Base-by-base conservation (phyloP, 2,888 invertebrate genomes). In the Carterocephalus palaemon region DNA sequence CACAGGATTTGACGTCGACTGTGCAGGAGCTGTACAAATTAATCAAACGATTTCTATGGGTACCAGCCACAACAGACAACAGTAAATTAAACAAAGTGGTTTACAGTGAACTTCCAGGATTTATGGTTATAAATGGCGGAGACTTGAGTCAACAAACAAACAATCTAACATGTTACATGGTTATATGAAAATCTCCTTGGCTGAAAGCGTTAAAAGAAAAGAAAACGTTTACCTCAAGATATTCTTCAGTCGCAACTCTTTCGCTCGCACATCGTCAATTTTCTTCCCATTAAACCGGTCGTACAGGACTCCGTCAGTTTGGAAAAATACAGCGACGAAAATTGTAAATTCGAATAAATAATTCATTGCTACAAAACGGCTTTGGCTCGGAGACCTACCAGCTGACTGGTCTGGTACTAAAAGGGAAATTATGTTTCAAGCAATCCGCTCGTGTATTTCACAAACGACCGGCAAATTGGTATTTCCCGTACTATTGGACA, bases 271-370 rank as follows among this genome's bases (percentile, higher is more conserved):
- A 2, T 57, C 52, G n/a, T 70, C 65, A 23, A 72, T 46, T 59
- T 68, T 67, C 32, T 71, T 67, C 10, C 76, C 81, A 47, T 64
- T 71, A 48, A 64, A 72, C 48, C 71, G 65, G 50, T 79, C 73
- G 60, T 65, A 81, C 16, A 65, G 15, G 4, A 36, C 56, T 19
- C 64, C 63, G 15, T 62, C 56, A 39, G 54, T 64, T 34, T 42
- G 47, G 42, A 51, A 56, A 53, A 65, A 52, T 52, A 66, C 51
- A 24, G 53, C 60, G 46, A 63, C 52, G 49, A 69, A 63, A 59
- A 75, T 51, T 49, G 70, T 59, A 54, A 59, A 41, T 37, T 38
- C 49, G 41, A 47, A 57, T 57, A 66, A 58, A 60, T 54, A 57
- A 59, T 59, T 59, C 67, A 67, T 67, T 64, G 43, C 22, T 37